Percentiles rank a stretch among this genome's conserved stretches.
Conservation (phyloP, 2,888 invertebrate species). For the Tridacna crocea region DNA sequence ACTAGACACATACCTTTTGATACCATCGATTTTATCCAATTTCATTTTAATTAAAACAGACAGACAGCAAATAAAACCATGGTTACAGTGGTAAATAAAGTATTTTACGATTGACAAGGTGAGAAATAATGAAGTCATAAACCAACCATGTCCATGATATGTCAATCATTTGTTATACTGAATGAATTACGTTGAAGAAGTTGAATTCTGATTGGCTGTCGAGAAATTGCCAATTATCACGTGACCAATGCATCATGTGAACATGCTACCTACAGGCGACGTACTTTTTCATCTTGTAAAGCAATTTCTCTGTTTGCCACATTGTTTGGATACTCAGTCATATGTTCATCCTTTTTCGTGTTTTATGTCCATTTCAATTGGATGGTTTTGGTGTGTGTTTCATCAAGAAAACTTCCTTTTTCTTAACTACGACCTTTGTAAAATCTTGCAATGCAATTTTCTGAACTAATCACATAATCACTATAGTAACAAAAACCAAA, state of each 20-base stretch:
- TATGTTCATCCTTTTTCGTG: too few species aligned
- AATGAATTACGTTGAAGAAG: background rate
- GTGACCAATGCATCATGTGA: background rate
- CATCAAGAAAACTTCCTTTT: too few species aligned
- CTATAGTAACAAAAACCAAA: too few species aligned
- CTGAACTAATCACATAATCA: too few species aligned
- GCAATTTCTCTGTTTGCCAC: too few species aligned
- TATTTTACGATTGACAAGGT: slow-evolving; percentile 10
- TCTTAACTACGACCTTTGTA: too few species aligned
- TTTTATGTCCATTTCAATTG: too few species aligned
- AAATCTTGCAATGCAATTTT: too few species aligned
- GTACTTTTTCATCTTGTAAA: too few species aligned
- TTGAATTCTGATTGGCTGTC: slow-evolving; percentile 5
- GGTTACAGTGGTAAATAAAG: background rate
- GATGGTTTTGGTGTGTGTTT: too few species aligned
- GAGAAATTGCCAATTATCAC: background rate
- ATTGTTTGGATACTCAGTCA: too few species aligned
- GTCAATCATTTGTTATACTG: background rate
- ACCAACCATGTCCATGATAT: background rate
- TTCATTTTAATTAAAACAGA: slow-evolving; percentile 18
- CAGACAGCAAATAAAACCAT: slow-evolving; percentile 8
- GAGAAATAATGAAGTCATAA: slow-evolving; percentile 18
- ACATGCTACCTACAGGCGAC: too few species aligned
- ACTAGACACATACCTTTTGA: slow-evolving; percentile 3
- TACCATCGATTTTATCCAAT: background rate